Evolutionary conservation across 2,113 vertebrate genomes (phyloP).

Genomic region (Ochotona curzoniae): DNA sequence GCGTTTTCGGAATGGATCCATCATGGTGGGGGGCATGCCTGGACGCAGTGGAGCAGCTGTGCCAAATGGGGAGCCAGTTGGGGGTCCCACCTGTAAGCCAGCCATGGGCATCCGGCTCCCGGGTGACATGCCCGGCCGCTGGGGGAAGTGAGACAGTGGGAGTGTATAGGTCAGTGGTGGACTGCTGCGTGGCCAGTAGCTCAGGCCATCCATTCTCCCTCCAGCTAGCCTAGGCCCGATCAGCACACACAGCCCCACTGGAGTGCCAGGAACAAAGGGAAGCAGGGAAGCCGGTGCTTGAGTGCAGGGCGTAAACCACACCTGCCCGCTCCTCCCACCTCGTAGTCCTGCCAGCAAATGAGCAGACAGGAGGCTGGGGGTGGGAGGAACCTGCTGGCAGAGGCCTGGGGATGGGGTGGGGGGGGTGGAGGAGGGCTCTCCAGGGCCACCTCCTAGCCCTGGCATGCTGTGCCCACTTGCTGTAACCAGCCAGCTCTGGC

Average conservation of each 20-base stretch:
- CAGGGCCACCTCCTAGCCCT: not conserved
- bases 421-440: not conserved
- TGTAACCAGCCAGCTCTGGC: not conserved
- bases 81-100: conserved; percentile 90
- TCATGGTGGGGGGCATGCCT: conserved; percentile 92
- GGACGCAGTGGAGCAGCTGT: conserved; percentile 91
- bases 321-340: conserved; percentile 56
- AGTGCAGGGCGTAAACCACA: conserved; percentile 64
- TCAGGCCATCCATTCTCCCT: conserved; percentile 43
- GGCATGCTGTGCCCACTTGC: not conserved
- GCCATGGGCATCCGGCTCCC: conserved; percentile 91
- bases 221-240: not conserved
- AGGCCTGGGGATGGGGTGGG: conserved; percentile 31
- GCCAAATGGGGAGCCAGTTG: conserved; percentile 91
- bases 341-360: conserved; percentile 31
- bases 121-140: conserved; percentile 93
- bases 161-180: conserved; percentile 32
- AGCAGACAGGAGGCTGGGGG: not conserved
- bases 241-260: not conserved
- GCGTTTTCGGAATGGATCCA: conserved; percentile 95
- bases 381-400: conserved; percentile 1
- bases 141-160: conserved; percentile 2
- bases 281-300: not conserved
- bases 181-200: not conserved
- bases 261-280: conserved; percentile 58